phyloP scores from a whole-genome alignment of 2,797 vertebrate species.

The Ctenosaura bakeri region DNA sequence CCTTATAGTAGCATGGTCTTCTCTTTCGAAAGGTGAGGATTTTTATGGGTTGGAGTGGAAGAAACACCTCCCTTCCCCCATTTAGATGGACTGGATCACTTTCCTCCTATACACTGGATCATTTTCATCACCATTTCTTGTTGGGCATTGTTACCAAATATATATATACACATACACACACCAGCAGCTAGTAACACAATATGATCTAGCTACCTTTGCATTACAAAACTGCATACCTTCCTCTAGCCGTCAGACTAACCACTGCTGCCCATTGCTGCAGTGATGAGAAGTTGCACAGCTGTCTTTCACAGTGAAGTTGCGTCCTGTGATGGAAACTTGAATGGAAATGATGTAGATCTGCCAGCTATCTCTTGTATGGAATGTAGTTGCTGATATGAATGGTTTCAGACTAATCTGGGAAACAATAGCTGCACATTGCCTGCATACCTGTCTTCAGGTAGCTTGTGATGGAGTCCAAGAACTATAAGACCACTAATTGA shows the following conservation, averaged over 20 bases:
- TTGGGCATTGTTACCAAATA: background rate
- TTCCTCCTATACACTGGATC: background rate
- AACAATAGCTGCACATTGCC: background rate
- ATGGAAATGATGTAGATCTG: background rate
- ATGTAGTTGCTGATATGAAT: background rate
- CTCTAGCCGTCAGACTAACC: background rate
- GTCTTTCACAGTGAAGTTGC: background rate
- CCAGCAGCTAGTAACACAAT: background rate
- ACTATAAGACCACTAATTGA: background rate
- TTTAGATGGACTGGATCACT: background rate
- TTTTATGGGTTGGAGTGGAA: background rate
- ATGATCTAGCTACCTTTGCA: background rate
- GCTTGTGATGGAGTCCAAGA: background rate
- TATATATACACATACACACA: no score
- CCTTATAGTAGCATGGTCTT: background rate
- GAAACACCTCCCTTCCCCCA: background rate
- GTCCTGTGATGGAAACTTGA: background rate
- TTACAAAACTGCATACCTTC: background rate
- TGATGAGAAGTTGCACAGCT: background rate
- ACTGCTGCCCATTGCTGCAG: no score
- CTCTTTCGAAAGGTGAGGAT: background rate
- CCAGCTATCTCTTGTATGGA: background rate
- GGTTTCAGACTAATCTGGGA: background rate
- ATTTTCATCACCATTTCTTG: background rate
- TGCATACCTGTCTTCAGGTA: background rate